These are phyloP conservation scores for Spatulosminthurus flaviceps DNA, from an alignment of 2,888 invertebrate genomes.

Conservation along the genomic window DNA sequence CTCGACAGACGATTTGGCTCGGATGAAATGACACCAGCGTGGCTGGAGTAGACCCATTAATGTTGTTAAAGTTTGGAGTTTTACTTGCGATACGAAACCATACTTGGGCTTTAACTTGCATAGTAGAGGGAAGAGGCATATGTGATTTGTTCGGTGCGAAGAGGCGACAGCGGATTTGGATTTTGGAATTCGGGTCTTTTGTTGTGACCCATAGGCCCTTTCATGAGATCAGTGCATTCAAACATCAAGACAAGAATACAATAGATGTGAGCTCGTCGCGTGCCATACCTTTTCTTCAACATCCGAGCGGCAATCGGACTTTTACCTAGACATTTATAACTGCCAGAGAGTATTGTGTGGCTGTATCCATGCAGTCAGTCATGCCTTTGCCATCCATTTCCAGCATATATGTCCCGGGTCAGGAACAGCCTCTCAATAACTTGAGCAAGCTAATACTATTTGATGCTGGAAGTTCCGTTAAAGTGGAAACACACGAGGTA, in stretches of 20 bases:
- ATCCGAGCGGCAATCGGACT: background rate
- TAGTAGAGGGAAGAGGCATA: background rate
- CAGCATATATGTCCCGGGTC: background rate
- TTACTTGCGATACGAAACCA: no score
- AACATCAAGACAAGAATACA: constrained; percentile 37
- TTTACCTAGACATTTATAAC: constrained; percentile 3
- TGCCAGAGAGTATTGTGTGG: background rate
- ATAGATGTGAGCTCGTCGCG: constrained; percentile 35
- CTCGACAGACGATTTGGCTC: background rate
- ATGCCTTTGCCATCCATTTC: background rate
- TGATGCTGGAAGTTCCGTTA: no score
- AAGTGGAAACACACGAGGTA: no score
- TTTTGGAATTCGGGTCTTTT: constrained; percentile 27
- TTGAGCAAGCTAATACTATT: no score
- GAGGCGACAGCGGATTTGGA: constrained; percentile 6
- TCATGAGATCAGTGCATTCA: constrained; percentile 43
- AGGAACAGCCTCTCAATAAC: background rate
- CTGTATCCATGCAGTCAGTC: background rate
- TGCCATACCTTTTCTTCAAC: constrained; percentile 24
- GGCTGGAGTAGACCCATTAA: no score
- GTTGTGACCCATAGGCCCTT: constrained; percentile 30
- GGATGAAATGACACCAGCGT: constrained; percentile 2
- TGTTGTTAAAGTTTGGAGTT: no score
- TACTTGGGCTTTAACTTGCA: no score
- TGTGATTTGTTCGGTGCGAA: background rate